These are phyloP conservation scores for Eurypyga helias DNA, from an alignment of 2,113 vertebrate genomes.

Conservation along the genomic window DNA sequence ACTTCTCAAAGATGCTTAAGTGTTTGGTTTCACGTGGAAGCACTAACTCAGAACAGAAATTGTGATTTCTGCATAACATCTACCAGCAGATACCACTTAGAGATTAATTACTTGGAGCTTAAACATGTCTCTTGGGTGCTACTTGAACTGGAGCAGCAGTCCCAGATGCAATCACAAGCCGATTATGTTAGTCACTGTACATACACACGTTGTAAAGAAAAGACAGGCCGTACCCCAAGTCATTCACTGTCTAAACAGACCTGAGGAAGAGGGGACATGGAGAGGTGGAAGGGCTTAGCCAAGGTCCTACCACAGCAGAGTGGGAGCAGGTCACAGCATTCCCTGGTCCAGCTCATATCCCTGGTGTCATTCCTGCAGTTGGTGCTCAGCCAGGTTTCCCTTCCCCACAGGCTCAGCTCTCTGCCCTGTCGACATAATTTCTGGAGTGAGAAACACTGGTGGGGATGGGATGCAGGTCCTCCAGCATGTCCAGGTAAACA, in stretches of 20 bases:
- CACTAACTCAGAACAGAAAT: background rate
- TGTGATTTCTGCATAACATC: background rate
- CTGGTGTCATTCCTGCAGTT: accelerated
- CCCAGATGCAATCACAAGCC: background rate
- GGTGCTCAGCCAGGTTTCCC: background rate
- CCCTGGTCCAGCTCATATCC: accelerated
- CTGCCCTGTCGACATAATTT: background rate
- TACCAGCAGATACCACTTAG: background rate
- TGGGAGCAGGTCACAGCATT: background rate
- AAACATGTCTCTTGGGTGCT: background rate
- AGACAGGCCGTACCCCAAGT: background rate
- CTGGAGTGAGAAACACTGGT: background rate
- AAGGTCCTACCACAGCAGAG: background rate
- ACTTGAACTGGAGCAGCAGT: background rate
- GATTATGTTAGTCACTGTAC: background rate
- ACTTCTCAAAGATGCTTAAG: background rate
- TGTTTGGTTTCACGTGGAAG: background rate
- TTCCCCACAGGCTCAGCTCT: background rate
- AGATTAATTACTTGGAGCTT: background rate
- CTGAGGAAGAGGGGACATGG: background rate
- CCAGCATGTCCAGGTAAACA: background rate
- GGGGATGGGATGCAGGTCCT: background rate
- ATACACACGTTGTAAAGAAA: background rate
- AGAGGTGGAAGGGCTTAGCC: background rate
- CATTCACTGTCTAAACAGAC: background rate